Base-by-base conservation (phyloP, 2,797 vertebrate genomes). In the Helarctos malayanus region DNA sequence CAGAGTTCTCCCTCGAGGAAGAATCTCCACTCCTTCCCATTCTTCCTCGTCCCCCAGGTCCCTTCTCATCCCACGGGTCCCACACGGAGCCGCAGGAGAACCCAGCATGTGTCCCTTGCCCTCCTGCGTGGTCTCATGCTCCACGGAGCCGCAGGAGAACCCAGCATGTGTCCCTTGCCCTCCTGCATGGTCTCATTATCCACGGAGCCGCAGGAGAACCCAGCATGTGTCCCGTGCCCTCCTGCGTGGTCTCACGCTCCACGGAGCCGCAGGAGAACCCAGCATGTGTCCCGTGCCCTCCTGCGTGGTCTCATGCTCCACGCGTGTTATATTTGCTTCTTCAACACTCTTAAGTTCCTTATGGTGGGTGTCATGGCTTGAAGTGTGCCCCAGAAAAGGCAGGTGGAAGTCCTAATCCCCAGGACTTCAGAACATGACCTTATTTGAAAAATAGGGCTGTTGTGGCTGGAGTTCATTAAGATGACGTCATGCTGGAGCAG, bases 161-260 rank as follows among this genome's bases (percentile, higher is more conserved):
- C 29, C 16, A n/a, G 29, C 56, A 0, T 32, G 18, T 9, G 25
- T 63, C 3, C 8, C 10, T 0, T 2, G 6, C 15, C 11, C 16
- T 80, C 75, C 45, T 3, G 1, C 0, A 0, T 6, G 27, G 35
- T 41, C 41, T 41, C 41, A 41, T 41, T n/a, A n/a, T n/a, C n/a
- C n/a, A n/a, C n/a, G n/a, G n/a, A n/a, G n/a, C n/a, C n/a, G n/a
- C n/a, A 3, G 6, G 49, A n/a, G 49, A 32, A 29, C 7, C 29
- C 16, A n/a, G 27, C 56, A 0, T 32, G 21, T 9, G 25, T 63
- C 3, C 8, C 10, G 0, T 2, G 6, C 12, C 11, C 16, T 79
- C 75, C 45, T 3, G 1, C 0, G 1, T 6, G 27, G 35, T 38
- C 38, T 38, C 38, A 38, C 38, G 38, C 1, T 38, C 38, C 21